Evolutionary conservation across 1,140 invertebrate species (phyloP), one percentile per base, ranked within the genome.

Genomic region (Catajapyx aquilonaris): DNA sequence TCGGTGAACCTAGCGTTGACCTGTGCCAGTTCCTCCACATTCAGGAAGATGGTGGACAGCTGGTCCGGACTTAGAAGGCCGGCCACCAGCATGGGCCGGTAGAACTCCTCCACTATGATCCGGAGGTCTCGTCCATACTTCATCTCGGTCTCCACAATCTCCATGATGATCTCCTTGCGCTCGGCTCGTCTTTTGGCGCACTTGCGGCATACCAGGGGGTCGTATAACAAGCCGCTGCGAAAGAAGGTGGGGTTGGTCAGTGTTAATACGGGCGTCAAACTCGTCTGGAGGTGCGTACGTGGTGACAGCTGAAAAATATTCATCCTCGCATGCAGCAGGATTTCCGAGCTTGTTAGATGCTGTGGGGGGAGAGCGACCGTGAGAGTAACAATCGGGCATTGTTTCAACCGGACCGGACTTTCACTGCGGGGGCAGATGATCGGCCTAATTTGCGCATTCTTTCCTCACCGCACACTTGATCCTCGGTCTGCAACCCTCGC

Each of bases 111-210:
- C 31, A 85, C 57, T 39, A 94, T 80, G 31, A 94, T 88, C 48
- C 78, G 73, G 43, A 94, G 60, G 61, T 94, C 87, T 44, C 85
- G 63, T 2, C 85, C 85, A 52, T 94, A 95, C 52, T 90, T 94
- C 45, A 88, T 75, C 61, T 96, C 90, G 1, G 88, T 94, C 55
- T 95, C 88, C 2, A 91, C 80, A 41, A 95, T 90, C 63, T 96
- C 90, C 1, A 76, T 79, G 34, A 96, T 83, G 15, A 91, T 93
- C 61, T 94, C 86, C 50, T 87, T 86, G 23, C 87, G 67, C 52
- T 96, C 86, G 0, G 75, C 69, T 38, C 86, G 65, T 51, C 81
- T 81, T 49, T 86, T 85, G 31, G 71, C 65, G 54, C 87, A 94
- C 51, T 85, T 83, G 40, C 77, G 65, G 59, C 87, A 93, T 5